Base-by-base conservation (phyloP, 2,888 invertebrate genomes). In the Chrysomela aeneicollis region DNA sequence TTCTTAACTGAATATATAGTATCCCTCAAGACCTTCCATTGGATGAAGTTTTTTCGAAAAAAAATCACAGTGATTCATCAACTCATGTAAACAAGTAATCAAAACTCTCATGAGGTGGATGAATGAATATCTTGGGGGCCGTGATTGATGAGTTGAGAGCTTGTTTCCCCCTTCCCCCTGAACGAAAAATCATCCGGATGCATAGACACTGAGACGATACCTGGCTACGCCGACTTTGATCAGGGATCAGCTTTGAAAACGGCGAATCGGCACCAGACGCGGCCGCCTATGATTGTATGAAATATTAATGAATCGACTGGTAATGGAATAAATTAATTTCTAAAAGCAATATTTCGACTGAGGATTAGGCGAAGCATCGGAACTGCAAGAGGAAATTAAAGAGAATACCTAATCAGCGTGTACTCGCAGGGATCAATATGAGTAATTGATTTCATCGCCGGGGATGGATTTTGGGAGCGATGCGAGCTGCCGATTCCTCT, bases 271-370 rank as follows among this genome's bases (percentile, higher is more conserved):
- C 4, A 26, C 26, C 26, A n/a, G 65, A 61, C 61, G 50, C 59
- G 65, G 77, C 77, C 77, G 76, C 76, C 78, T 78, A 78, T 80
- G 81, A 82, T 82, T 82, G 81, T 82, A 84, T 84, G 82, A 83
- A 84, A 84, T 83, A 84, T 84, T 84, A 84, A 84, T 82, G 82
- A 82, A 83, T 84, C 82, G 84, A 84, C 83, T 84, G 83, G 83
- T 84, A 84, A 84, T 84, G 84, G 84, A 84, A 84, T 84, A 84
- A 84, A 84, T 84, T 84, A 84, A 84, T 84, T 83, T 82, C 83
- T 84, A 82, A 84, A 83, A 83, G 83, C 83, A 81, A 83, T 83
- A 83, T 82, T 83, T 82, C 81, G 81, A 78, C 72, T 70, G 74
- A 76, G 81, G 81, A 81, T 81, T 81, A 81, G 78, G 68, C 67